Evolutionary conservation across 2,888 invertebrate genomes (phyloP).

Genomic region (Nemurella pictetii): DNA sequence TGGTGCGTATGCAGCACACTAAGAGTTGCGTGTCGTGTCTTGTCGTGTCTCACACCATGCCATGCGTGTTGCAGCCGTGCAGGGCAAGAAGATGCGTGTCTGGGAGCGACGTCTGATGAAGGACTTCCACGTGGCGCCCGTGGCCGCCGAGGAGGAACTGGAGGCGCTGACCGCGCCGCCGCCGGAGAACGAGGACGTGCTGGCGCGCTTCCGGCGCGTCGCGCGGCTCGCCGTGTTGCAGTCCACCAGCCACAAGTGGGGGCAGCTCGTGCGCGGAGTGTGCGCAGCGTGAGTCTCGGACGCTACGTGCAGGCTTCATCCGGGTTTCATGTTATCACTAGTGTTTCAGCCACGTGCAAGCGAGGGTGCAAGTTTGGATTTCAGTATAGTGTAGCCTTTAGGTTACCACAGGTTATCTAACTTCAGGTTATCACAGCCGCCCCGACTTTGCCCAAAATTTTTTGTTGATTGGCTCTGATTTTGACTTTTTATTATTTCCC

Average conservation of each 20-base stretch:
- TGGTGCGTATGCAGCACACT: too few relatives aligned
- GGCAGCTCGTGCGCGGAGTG: conserved; percentile 65
- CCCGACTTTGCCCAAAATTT: too few relatives aligned
- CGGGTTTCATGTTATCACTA: too few relatives aligned
- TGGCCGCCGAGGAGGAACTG: conserved; percentile 64
- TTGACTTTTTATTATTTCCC: too few relatives aligned
- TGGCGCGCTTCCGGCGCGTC: conserved; percentile 71
- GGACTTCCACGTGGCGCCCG: conserved; percentile 82
- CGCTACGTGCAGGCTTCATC: too few relatives aligned
- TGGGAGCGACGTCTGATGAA: conserved; percentile 89
- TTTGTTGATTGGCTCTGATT: too few relatives aligned
- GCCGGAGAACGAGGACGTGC: conserved; percentile 61
- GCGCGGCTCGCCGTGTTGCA: conserved; percentile 73
- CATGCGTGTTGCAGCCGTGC: conserved; percentile 58
- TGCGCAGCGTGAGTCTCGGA: conserved; percentile 59
- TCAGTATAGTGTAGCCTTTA: too few relatives aligned
- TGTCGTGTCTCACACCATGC: not conserved
- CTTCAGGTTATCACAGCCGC: too few relatives aligned
- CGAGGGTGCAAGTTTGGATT: too few relatives aligned
- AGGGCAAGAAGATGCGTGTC: conserved; percentile 74
- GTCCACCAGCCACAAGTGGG: conserved; percentile 74
- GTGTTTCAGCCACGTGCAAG: too few relatives aligned
- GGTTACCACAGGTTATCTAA: too few relatives aligned
- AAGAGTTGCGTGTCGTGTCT: too few relatives aligned
- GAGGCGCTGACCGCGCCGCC: conserved; percentile 49